A percentile compares a stretch with the other conserved stretches of the same genome.
Evolutionary conservation across 2,797 vertebrate genomes (phyloP).

Genomic region (Falco novaeseelandiae): DNA sequence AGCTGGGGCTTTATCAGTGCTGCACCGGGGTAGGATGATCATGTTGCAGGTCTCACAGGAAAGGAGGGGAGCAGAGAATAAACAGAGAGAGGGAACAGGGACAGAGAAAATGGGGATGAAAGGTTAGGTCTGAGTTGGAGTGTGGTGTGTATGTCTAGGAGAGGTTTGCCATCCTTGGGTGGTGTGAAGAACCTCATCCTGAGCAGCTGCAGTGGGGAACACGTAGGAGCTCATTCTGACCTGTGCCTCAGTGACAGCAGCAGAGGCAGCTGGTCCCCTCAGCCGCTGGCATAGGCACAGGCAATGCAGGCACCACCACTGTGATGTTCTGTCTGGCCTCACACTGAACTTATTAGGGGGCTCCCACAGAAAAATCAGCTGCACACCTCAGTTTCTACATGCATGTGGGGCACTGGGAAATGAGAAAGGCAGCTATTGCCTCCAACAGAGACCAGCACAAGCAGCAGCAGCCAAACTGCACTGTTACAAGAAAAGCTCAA

Average conservation of each 20-base stretch:
- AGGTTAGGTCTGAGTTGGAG: not conserved
- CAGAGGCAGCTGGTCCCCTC: not conserved
- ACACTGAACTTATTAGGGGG: accelerated
- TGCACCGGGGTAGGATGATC: not conserved
- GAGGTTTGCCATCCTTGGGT: not conserved
- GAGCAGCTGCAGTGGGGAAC: not conserved
- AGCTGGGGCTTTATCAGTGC: not conserved
- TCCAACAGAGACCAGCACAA: not conserved
- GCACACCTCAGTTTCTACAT: not conserved
- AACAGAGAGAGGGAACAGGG: not conserved
- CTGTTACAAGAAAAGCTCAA: not conserved
- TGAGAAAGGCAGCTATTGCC: accelerated
- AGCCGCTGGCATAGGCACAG: not conserved
- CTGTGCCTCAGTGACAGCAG: not conserved
- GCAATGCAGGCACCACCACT: not conserved
- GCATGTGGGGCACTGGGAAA: not conserved
- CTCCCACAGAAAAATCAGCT: not conserved
- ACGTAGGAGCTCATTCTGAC: not conserved
- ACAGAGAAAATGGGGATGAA: not conserved
- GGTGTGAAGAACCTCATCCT: not conserved
- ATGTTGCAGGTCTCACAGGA: not conserved
- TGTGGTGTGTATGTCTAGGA: not conserved
- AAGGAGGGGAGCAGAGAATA: not conserved
- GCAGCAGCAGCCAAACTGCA: not conserved
- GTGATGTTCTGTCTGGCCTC: not conserved